Base-by-base conservation (phyloP, 2,888 invertebrate genomes). In the Eupithecia insigniata region DNA sequence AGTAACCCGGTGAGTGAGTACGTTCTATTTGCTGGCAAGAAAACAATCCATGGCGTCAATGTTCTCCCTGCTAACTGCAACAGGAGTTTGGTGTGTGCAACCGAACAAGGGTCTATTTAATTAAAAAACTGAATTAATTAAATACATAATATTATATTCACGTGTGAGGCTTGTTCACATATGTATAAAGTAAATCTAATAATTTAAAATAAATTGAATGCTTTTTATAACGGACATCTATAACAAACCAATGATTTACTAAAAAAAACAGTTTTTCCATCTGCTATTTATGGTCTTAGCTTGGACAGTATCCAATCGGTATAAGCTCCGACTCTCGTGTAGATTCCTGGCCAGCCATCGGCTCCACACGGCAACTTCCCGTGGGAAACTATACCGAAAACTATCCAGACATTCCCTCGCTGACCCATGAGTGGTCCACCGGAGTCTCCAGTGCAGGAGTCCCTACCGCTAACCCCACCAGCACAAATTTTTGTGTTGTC, bases 381-480 rank as follows among this genome's bases (percentile, higher is more conserved):
- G 66, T 92, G 94, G 0, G 94, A 94, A 0, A 96, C 96, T 0
- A 96, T 89, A 0, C 96, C 96, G 58, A 95, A 88, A 30, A 95
- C 96, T 70, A 96, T 87, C 89, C 95, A 96, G 83, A 95, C 93
- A 83, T 90, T 83, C 16, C 83, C 80, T 0, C 78, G 67, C 0
- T 80, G 76, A 0, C 89, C 90, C 92, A 95, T 95, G 5, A 96
- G 91, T 0, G 96, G 95, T 0, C 96, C 96, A 0, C 97, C 96
- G 12, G 96, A 96, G 84, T 96, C 96, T 0, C 96, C 96, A 0
- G 92, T 83, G 76, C 96, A 96, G 1, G 96, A 96, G 84, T 96
- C 96, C 69, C 93, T 90, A 0, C 93, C 93, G 0, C 88, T 82
- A 0, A 81, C 75, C 1, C 96, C 96, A 3, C 96, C 96, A 0